phyloP scores from a whole-genome alignment of 1,140 invertebrate genomes.

The Homalodisca vitripennis region DNA sequence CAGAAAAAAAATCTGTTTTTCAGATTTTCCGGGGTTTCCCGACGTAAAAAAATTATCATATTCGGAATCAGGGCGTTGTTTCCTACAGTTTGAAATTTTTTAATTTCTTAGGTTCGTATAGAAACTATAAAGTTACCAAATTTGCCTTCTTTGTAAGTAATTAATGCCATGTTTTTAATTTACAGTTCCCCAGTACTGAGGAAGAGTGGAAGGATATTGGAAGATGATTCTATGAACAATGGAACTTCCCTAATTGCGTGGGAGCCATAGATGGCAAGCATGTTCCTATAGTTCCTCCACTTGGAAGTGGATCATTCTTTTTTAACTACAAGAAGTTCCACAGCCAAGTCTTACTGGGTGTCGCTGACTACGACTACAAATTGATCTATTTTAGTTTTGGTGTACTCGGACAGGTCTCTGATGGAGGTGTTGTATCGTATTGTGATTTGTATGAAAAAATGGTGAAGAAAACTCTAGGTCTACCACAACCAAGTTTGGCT shows the following conservation, averaged over 20 bases:
- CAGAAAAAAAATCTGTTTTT: too few relatives aligned
- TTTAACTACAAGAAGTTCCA: conserved; percentile 53
- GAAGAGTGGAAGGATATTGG: conserved; percentile 43
- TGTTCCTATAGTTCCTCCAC: conserved; percentile 44
- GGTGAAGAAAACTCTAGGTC: conserved; percentile 24
- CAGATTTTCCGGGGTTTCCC: too few relatives aligned
- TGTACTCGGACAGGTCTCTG: conserved; percentile 43
- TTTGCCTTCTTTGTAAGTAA: too few relatives aligned
- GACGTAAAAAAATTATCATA: too few relatives aligned
- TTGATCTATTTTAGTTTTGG: conserved; percentile 44
- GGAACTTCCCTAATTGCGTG: conserved; percentile 49
- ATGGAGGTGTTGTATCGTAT: conserved; percentile 43
- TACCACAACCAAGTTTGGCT: conserved; percentile 29
- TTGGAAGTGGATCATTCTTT: conserved; percentile 46
- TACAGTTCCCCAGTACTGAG: conserved; percentile 33
- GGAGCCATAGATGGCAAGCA: conserved; percentile 48
- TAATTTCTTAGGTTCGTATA: too few relatives aligned
- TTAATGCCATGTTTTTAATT: conserved; percentile 27
- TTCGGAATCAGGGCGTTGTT: too few relatives aligned
- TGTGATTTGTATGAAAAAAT: conserved; percentile 39
- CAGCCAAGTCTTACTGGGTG: conserved; percentile 49
- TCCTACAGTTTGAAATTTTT: too few relatives aligned
- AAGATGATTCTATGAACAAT: conserved; percentile 45
- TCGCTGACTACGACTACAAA: conserved; percentile 45
- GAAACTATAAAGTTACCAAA: too few relatives aligned